These are phyloP conservation scores for Acleris literana DNA, from an alignment of 2,888 invertebrate genomes.

Conservation along the genomic window DNA sequence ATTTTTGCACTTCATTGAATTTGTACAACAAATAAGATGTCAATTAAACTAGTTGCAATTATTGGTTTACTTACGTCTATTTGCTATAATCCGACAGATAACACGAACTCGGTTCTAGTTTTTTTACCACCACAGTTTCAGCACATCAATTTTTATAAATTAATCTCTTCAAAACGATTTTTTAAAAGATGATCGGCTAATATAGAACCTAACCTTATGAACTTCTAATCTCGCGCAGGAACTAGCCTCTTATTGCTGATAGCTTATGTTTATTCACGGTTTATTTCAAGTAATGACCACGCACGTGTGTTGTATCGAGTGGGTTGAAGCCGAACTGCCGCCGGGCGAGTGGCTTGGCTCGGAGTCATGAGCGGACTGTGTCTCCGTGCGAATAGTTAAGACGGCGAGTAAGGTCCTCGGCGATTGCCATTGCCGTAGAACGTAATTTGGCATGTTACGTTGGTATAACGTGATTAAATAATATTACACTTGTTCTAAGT, in stretches of 20 bases:
- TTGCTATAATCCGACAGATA: conserved; percentile 21
- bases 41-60: background rate
- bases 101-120: background rate
- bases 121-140: conserved; percentile 8
- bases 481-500: too few relatives aligned
- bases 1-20: too few relatives aligned
- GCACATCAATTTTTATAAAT: conserved; percentile 1
- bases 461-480: conserved; percentile 23
- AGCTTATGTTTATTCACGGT: conserved; percentile 7
- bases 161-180: background rate
- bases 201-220: background rate
- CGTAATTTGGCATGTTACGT: conserved; percentile 45
- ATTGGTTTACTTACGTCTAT: conserved; percentile 12
- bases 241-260: conserved; percentile 4
- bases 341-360: conserved; percentile 46
- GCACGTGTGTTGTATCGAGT: conserved; percentile 25
- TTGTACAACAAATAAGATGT: too few relatives aligned
- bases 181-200: background rate
- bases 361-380: conserved; percentile 54
- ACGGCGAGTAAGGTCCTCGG: conserved; percentile 57
- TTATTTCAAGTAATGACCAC: conserved; percentile 6
- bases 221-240: conserved; percentile 2
- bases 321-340: background rate
- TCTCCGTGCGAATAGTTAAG: conserved; percentile 35
- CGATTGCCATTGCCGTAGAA: conserved; percentile 35